Base-by-base conservation (phyloP, 2,888 invertebrate species). In the Yponomeuta evonymella region DNA sequence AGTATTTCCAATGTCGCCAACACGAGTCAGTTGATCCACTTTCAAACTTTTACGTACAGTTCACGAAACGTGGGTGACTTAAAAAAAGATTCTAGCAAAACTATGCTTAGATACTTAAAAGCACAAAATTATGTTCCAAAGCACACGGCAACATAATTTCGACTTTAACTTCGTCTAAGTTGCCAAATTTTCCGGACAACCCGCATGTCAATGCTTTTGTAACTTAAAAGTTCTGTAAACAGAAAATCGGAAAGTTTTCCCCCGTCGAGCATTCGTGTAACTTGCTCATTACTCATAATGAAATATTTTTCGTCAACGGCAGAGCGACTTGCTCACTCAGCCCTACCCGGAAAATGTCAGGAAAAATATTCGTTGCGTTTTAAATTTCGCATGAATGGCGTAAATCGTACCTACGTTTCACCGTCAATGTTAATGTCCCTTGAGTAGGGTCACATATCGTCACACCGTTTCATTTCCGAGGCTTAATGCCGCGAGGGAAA, bases 401-500 rank as follows among this genome's bases (percentile, higher is more conserved):
- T 43, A 65, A 29, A 65, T 65, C 65, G 70, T 73, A 67, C 43
- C 43, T 71, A 73, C 43, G 43, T 72, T 73, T 74, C 73, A 71
- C 72, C 74, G 74, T 74, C 76, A 78, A 78, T 79, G 79, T 80
- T 76, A 80, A 65, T 78, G 75, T 78, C 74, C 78, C 75, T 76
- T 76, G 80, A 80, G 78, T 76, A 79, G 76, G 80, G 77, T 81
- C 78, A 76, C 80, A 81, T 82, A 80, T 79, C 80, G 76, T 78
- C 77, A 76, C 75, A 73, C 73, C 72, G 29, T 65, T 30, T 65
- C 65, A 65, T 65, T 65, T 33, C 74, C 75, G 73, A 74, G 72
- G 71, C 71, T 71, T 58, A 58, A 58, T 58, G 51, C 51, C 51
- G 51, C 51, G 51, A 58, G 51, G 51, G 51, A 58, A 58, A 58